Conservation (phyloP, 2,797 vertebrate genomes). For the Eulemur mongoz region DNA sequence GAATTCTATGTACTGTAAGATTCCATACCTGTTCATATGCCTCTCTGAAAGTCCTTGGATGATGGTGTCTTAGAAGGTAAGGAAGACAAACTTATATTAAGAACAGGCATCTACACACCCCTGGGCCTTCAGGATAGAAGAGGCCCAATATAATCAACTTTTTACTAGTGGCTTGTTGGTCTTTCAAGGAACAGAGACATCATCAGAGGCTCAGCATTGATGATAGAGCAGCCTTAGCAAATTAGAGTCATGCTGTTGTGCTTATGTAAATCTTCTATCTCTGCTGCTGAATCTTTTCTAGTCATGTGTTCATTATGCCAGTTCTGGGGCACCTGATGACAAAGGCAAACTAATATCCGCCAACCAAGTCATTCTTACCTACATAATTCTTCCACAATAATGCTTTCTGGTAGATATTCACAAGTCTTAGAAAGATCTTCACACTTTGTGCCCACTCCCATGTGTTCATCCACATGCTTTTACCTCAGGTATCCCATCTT, state of each 20-base stretch:
- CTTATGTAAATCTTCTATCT: not conserved
- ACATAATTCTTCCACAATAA: not conserved
- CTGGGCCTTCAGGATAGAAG: not conserved
- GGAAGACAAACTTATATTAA: not conserved
- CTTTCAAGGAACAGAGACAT: not conserved
- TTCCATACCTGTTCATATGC: not conserved
- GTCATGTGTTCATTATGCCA: not conserved
- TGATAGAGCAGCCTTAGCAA: not conserved
- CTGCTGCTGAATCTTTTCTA: not conserved
- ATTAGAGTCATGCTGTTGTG: not conserved
- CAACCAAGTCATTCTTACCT: not conserved
- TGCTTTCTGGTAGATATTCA: conserved; percentile 1
- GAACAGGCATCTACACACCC: not conserved
- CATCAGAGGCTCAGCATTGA: not conserved
- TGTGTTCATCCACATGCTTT: conserved; percentile 14
- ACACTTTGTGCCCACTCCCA: not conserved
- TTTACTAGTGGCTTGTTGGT: not conserved
- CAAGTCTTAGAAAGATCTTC: not conserved
- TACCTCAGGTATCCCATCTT: not conserved
- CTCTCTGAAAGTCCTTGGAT: not conserved
- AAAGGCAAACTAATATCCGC: not conserved
- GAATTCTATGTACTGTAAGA: not conserved
- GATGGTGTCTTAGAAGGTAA: not conserved
- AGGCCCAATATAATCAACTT: not conserved
- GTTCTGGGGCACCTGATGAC: not conserved